These are phyloP conservation scores for Eristalis tenax DNA, from an alignment of 2,888 invertebrate species.

Conservation along the genomic window DNA sequence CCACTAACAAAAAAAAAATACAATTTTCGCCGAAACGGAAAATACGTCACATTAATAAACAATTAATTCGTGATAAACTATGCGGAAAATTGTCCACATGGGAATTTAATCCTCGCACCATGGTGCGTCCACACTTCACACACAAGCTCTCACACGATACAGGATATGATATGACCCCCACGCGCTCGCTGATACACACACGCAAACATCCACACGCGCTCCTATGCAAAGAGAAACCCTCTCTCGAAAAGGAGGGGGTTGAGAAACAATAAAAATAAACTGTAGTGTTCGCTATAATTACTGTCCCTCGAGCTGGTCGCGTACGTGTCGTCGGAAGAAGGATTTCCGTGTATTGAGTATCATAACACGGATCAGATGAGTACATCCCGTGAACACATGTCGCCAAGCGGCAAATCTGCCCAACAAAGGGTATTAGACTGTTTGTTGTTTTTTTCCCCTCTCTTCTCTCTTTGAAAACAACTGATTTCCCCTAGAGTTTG, in stretches of 20 bases:
- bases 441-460: constrained; percentile 18
- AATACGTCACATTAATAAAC: constrained; percentile 53
- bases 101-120: constrained; percentile 17
- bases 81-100: constrained; percentile 42
- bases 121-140: constrained; percentile 9
- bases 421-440: neutral
- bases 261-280: constrained; percentile 59
- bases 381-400: constrained; percentile 43
- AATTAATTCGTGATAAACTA: constrained; percentile 49
- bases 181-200: neutral
- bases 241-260: neutral
- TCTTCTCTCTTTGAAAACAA: neutral
- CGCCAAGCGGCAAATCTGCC: constrained; percentile 28
- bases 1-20: neutral
- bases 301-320: neutral
- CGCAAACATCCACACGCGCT: too few relatives aligned
- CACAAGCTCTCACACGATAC: neutral
- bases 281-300: constrained; percentile 26
- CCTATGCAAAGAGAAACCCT: too few relatives aligned
- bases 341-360: constrained; percentile 57
- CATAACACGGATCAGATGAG: constrained; percentile 15
- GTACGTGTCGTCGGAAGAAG: constrained; percentile 62
- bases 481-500: constrained; percentile 11
- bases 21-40: constrained; percentile 18
- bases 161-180: constrained; percentile 10